Percentiles rank a stretch among this genome's conserved stretches.
These are phyloP conservation scores for Lacerta viridis DNA, from an alignment of 2,797 vertebrate genomes.

Conservation along the genomic window DNA sequence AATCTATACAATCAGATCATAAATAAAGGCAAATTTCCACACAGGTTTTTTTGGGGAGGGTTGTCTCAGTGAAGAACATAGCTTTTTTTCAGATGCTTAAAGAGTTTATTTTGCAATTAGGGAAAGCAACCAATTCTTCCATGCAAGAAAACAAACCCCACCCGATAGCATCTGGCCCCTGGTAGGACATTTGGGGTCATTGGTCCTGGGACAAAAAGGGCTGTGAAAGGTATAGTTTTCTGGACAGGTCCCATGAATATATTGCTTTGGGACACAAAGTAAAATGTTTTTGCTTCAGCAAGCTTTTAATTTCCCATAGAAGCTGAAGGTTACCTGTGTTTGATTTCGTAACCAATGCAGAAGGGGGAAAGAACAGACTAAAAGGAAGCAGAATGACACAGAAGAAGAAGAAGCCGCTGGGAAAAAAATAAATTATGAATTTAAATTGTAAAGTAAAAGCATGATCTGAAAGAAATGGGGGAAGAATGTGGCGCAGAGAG, in stretches of 20 bases:
- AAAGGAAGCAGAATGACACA: conserved; percentile 44
- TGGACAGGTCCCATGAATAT: neutral
- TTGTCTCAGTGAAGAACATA: neutral
- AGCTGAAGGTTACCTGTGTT: neutral
- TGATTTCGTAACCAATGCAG: conserved; percentile 11
- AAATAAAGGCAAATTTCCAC: neutral
- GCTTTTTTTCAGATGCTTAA: neutral
- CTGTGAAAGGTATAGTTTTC: neutral
- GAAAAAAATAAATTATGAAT: conserved; percentile 38
- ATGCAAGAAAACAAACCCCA: neutral
- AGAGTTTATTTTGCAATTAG: neutral
- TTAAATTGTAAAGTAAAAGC: conserved; percentile 54
- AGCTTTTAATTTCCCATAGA: neutral
- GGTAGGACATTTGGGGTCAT: neutral
- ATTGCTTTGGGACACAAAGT: neutral
- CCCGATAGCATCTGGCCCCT: neutral
- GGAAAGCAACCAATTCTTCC: neutral
- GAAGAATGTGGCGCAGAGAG: conserved; percentile 14
- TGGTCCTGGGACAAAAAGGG: neutral
- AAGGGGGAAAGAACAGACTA: conserved; percentile 9
- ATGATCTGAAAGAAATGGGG: conserved; percentile 39
- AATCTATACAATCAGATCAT: neutral
- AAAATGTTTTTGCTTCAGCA: neutral
- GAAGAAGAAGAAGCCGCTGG: conserved; percentile 51
- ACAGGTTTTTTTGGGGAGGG: neutral